Evolutionary conservation across 30 jellyfish, hydroid and myxozoan species (phyloP).

Genomic region (Chrysaora quinquecirrha): DNA sequence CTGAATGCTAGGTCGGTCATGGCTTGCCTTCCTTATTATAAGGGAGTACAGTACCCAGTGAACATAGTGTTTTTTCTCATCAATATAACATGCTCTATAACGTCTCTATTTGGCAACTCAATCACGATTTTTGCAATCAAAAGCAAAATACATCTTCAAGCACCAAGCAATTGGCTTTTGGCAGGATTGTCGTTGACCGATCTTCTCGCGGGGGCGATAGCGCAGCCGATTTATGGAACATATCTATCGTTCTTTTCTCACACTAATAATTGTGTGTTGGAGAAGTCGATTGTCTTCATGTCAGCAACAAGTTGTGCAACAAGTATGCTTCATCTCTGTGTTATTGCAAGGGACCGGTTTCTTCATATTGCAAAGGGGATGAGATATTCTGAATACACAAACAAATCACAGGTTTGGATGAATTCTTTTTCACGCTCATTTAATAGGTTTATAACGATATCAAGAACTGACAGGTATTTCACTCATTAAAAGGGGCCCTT

Average conservation of each 20-base stretch:
- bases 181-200: constrained; percentile 46
- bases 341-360: constrained; percentile 49
- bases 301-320: constrained; percentile 68
- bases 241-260: constrained; percentile 22
- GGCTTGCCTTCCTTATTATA: constrained; percentile 58
- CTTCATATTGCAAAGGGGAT: constrained; percentile 11
- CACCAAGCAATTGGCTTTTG: constrained; percentile 37
- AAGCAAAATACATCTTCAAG: constrained; percentile 1
- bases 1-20: too few species aligned
- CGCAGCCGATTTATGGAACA: constrained; percentile 52
- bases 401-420: constrained; percentile 7
- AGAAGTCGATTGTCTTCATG: constrained; percentile 37
- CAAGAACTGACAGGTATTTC: too few species aligned
- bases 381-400: background rate
- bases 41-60: constrained; percentile 15
- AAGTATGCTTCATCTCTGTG: constrained; percentile 51
- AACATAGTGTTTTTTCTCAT: constrained; percentile 29
- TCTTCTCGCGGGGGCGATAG: constrained; percentile 36
- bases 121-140: constrained; percentile 14
- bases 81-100: constrained; percentile 21
- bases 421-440: too few species aligned
- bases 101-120: constrained; percentile 35
- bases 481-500: too few species aligned
- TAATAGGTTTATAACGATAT: too few species aligned
- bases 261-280: constrained; percentile 22